Conservation (phyloP, 2,797 vertebrate genomes). For the Anableps anableps region DNA sequence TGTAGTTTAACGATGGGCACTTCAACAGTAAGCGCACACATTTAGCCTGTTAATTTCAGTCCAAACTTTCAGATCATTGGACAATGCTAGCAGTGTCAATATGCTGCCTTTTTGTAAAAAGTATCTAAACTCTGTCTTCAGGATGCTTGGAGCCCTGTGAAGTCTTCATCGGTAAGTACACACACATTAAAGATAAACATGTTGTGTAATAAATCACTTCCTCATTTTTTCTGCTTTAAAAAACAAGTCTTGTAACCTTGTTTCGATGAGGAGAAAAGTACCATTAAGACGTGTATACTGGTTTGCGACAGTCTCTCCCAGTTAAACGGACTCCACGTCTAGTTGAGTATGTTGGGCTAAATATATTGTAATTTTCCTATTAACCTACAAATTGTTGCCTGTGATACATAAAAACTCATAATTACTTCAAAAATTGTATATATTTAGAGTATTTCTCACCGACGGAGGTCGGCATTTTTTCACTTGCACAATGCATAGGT, state of each 20-base stretch:
- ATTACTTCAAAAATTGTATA: no score
- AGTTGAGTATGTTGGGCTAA: no score
- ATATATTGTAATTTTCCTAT: no score
- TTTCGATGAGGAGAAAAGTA: not conserved
- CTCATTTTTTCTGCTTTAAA: not conserved
- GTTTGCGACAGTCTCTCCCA: no score
- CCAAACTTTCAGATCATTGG: not conserved
- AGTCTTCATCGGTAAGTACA: not conserved
- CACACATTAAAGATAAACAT: not conserved
- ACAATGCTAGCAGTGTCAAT: not conserved
- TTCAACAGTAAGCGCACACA: not conserved
- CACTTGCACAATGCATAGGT: no score
- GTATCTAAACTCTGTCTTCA: not conserved
- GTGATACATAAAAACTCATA: no score
- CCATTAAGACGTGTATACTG: not conserved
- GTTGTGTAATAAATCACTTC: not conserved
- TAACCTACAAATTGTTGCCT: no score
- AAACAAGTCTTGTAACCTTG: not conserved
- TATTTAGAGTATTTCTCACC: no score
- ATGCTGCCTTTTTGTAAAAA: not conserved
- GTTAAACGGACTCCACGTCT: no score
- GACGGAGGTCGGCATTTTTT: no score
- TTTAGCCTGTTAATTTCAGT: not conserved
- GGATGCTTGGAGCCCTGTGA: not conserved
- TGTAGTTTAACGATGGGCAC: accelerated